These are phyloP conservation scores for Ictalurus punctatus DNA, from an alignment of 2,113 vertebrate genomes.

Conservation along the genomic window DNA sequence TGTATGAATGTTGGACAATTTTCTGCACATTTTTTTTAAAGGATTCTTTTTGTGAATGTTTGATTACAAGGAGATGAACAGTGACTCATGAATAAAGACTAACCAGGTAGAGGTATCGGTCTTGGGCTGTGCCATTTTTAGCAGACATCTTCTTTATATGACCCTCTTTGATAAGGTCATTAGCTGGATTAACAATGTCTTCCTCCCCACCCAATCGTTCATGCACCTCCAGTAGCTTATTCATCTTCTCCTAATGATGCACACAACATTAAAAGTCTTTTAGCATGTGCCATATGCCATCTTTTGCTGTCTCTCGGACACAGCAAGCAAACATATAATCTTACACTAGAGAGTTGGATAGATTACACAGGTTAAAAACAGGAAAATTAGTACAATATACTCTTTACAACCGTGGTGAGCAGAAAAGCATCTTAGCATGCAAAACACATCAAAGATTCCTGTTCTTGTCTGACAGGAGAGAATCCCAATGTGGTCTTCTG, in stretches of 20 bases:
- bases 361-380: neutral
- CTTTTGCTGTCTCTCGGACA: neutral
- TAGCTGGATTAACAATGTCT: conserved; percentile 96
- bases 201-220: conserved; percentile 93
- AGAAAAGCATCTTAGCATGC: too few relatives aligned
- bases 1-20: neutral
- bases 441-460: too few relatives aligned
- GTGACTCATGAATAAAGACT: conserved; percentile 54
- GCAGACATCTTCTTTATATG: conserved; percentile 96
- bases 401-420: too few relatives aligned
- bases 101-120: conserved; percentile 94
- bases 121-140: conserved; percentile 91
- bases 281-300: neutral
- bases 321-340: neutral
- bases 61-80: neutral
- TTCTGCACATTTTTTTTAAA: too few relatives aligned
- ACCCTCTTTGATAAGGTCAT: conserved; percentile 96
- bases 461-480: too few relatives aligned
- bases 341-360: neutral
- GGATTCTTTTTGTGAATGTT: neutral
- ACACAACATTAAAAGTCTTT: conserved; percentile 6
- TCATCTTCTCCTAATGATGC: conserved; percentile 89
- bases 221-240: conserved; percentile 94
- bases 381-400: too few relatives aligned
- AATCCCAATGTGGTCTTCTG: too few relatives aligned